Evolutionary conservation across 2,797 vertebrate genomes (phyloP).

Genomic region (Podargus strigoides): DNA sequence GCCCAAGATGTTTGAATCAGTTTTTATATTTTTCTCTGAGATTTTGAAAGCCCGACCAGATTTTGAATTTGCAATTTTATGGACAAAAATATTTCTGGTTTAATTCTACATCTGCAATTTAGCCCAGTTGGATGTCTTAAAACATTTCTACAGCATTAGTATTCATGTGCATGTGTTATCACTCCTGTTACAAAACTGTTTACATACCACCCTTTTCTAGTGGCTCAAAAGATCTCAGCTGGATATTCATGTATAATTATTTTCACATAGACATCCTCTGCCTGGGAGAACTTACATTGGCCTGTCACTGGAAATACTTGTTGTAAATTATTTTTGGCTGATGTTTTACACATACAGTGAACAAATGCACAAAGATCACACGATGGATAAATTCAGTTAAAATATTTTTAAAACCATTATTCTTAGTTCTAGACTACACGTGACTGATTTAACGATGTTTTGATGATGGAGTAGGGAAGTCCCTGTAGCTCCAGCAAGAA

Average conservation of each 20-base stretch:
- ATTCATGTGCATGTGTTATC: neutral
- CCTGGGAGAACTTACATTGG: neutral
- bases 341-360: neutral
- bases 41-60: neutral
- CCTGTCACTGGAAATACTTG: constrained; percentile 8
- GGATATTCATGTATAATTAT: neutral
- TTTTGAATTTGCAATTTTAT: neutral
- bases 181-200: neutral
- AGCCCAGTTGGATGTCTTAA: neutral
- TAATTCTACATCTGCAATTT: neutral
- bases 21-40: neutral
- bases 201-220: neutral
- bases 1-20: neutral
- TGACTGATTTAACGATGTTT: neutral
- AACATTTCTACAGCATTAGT: neutral
- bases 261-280: neutral
- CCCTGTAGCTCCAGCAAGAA: neutral
- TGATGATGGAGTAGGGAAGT: neutral
- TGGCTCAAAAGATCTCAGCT: neutral
- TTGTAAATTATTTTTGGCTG: constrained; percentile 2
- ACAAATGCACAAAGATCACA: neutral
- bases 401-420: neutral
- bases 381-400: neutral
- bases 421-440: neutral
- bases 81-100: neutral